Evolutionary conservation across 2,888 invertebrate species (phyloP), one percentile per base, ranked within the genome.

Genomic region (Holacanthella duospinosa): DNA sequence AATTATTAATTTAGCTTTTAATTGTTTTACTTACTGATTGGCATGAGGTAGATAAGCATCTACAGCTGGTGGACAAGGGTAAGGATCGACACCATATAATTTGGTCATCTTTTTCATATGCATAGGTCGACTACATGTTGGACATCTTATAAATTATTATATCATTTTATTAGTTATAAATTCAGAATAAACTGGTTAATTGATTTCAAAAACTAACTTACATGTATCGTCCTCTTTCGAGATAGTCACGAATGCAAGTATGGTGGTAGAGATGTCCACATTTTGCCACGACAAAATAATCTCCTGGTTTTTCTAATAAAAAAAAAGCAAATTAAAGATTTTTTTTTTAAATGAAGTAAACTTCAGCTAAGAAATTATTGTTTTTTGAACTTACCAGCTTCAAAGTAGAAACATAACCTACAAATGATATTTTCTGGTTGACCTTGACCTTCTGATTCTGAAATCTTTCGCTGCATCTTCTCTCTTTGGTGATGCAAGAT

Each of bases 191-290:
- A 59, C 24, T 16, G 29, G 6, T 29, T 6, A 9, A 26, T 58
- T 12, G 25, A 44, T 21, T 21, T n/a, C 2, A n/a, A n/a, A n/a
- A n/a, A n/a, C n/a, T n/a, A n/a, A n/a, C 36, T 61, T 61, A 61
- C 61, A 27, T 43, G 6, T 24, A 26, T 24, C 55, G 28, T 19
- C 61, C 61, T 24, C 54, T 2, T 19, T 24, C 29, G 12, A 65
- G 44, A 43, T 65, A 65, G 25, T 54, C 63, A n/a, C 55, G 57
- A 19, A 62, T 62, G 43, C 66, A 66, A 3, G 53, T 25, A 43
- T 67, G 65, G 44, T 71, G 70, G 43, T 67, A 70, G 55, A 68
- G 61, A 55, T 72, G 71, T 1, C 71, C 71, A 59, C 71, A 72
- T 24, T 63, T 63, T 1, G 70, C 65, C 0, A 71, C 68, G 0